Percentiles rank a stretch among this genome's conserved stretches.
Evolutionary conservation across 2,888 invertebrate species (phyloP).

Genomic region (Petrophora chlorosata): DNA sequence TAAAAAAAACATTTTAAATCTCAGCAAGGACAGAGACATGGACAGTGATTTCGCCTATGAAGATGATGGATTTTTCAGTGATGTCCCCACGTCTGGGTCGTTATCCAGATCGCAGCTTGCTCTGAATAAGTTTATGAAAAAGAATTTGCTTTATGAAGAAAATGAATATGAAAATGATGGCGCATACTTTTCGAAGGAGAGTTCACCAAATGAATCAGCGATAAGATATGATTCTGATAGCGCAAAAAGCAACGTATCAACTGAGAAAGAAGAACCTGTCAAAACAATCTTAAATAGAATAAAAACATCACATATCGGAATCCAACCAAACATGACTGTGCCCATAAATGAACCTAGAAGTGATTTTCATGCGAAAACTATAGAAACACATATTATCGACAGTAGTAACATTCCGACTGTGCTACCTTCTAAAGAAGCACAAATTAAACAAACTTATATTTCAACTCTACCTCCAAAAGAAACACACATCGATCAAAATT

Average conservation of each 20-base stretch:
- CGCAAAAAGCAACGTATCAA: conserved; percentile 57
- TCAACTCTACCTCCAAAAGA: too few relatives aligned
- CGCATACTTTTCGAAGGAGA: conserved; percentile 75
- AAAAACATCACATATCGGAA: conserved; percentile 11
- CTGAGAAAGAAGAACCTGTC: conserved; percentile 35
- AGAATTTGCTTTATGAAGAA: conserved; percentile 71
- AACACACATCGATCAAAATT: too few relatives aligned
- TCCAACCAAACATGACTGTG: conserved; percentile 11
- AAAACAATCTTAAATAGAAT: conserved; percentile 23
- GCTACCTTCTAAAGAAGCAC: too few relatives aligned
- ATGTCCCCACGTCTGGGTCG: conserved; percentile 65
- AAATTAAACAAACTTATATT: too few relatives aligned
- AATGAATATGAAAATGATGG: conserved; percentile 56
- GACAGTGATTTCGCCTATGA: conserved; percentile 49
- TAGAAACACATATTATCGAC: conserved; percentile 10
- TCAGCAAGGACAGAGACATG: conserved; percentile 27
- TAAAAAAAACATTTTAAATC: conserved; percentile 35
- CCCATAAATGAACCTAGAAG: conserved; percentile 17
- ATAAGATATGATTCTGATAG: conserved; percentile 70
- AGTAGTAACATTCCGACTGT: background rate
- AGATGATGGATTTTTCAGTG: conserved; percentile 71
- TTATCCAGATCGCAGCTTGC: conserved; percentile 71
- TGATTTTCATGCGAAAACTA: conserved; percentile 12
- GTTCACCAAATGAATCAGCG: conserved; percentile 68
- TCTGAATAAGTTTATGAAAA: conserved; percentile 73